Percentiles rank a stretch among this genome's conserved stretches.
Conservation (phyloP, 53 echinoderm and acorn worm species). For the Mesocentrotus franciscanus region DNA sequence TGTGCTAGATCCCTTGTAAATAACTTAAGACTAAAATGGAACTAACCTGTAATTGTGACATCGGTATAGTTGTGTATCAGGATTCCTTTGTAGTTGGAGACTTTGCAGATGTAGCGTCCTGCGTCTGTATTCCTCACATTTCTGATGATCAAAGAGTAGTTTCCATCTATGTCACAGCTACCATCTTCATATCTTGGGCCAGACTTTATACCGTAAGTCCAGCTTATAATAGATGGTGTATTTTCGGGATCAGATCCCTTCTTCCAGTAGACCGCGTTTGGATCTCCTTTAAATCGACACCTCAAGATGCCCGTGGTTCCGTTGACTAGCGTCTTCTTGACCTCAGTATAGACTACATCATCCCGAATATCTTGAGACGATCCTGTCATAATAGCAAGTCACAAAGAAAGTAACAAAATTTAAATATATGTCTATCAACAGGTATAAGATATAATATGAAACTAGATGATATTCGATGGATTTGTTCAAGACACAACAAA, state of each 20-base stretch:
- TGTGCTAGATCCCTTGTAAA: too few relatives aligned
- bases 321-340: background rate
- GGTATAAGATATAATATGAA: too few relatives aligned
- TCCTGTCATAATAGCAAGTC: background rate
- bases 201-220: background rate
- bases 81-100: background rate
- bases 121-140: background rate
- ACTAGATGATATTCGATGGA: too few relatives aligned
- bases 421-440: too few relatives aligned
- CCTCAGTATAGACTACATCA: background rate
- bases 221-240: background rate
- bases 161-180: background rate
- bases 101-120: slow-evolving; percentile 5
- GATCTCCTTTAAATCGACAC: background rate
- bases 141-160: background rate
- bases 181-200: slow-evolving; percentile 15
- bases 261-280: background rate
- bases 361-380: background rate
- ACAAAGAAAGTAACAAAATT: background rate
- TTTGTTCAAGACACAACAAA: too few relatives aligned
- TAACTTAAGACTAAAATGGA: background rate
- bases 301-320: background rate
- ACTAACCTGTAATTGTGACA: background rate
- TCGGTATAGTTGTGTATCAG: slow-evolving; percentile 1
- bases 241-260: background rate